Evolutionary conservation across 2,797 vertebrate species (phyloP).

Genomic region (Threskiornis aethiopicus): DNA sequence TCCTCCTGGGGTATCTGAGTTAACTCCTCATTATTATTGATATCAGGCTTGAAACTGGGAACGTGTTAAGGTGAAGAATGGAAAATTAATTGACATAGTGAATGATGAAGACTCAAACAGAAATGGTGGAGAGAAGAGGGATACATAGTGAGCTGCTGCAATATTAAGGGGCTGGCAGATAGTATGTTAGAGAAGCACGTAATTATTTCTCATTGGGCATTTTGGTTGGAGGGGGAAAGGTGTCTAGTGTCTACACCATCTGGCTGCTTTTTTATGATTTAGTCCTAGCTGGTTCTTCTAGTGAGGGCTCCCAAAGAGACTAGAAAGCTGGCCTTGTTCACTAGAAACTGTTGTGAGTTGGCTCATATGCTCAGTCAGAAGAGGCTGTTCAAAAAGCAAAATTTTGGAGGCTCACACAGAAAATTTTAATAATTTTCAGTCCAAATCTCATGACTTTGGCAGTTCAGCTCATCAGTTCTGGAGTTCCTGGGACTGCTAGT

Average conservation of each 20-base stretch:
- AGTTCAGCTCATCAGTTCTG: background rate
- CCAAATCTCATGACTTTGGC: background rate
- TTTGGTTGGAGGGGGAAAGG: conserved; percentile 39
- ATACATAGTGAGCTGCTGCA: background rate
- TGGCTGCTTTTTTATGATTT: conserved; percentile 48
- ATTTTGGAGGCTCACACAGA: background rate
- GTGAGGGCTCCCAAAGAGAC: conserved; percentile 34
- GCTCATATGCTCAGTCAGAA: background rate
- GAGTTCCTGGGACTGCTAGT: background rate
- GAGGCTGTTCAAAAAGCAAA: conserved; percentile 10
- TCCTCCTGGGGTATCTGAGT: background rate
- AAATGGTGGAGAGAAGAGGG: background rate
- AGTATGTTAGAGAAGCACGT: background rate
- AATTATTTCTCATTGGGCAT: conserved; percentile 37
- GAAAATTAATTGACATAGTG: background rate
- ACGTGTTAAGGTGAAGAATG: background rate
- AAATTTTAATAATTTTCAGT: conserved; percentile 5
- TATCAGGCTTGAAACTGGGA: background rate
- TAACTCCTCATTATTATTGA: background rate
- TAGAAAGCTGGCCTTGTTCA: conserved; percentile 30
- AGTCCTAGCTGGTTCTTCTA: conserved; percentile 57
- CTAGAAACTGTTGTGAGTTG: conserved; percentile 16
- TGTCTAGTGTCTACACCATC: conserved; percentile 46
- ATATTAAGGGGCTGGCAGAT: background rate
- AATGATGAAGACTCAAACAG: background rate